Conservation (phyloP, 1,140 invertebrate species). For the Penaeus vannamei region DNA sequence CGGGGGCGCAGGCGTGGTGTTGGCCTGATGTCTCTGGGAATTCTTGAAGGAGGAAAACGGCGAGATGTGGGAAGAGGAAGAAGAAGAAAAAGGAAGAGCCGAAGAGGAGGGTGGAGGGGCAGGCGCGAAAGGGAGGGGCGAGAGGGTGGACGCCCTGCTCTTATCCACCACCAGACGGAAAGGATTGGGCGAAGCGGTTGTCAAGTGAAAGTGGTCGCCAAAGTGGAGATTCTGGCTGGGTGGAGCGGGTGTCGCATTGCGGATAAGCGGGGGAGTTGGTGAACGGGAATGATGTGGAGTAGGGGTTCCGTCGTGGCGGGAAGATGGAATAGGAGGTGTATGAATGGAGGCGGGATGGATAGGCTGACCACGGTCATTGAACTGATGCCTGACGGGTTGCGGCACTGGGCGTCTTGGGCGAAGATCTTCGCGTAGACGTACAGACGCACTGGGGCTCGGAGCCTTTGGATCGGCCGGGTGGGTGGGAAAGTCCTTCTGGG, state of each 20-base stretch:
- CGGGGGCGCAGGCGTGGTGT: no score
- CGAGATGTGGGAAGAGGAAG: no score
- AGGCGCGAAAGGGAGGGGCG: conserved; percentile 7
- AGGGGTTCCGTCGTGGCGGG: neutral
- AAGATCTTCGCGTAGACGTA: no score
- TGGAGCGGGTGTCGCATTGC: neutral
- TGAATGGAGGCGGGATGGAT: neutral
- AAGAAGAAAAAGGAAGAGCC: neutral
- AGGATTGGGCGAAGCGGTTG: conserved; percentile 48
- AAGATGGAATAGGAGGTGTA: no score
- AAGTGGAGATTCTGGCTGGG: conserved; percentile 41
- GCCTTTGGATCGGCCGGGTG: neutral
- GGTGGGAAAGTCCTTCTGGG: neutral
- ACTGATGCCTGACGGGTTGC: neutral
- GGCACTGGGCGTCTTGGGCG: neutral
- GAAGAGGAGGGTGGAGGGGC: neutral
- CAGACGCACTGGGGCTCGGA: no score
- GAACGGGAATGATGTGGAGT: neutral
- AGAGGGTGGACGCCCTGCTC: conserved; percentile 36
- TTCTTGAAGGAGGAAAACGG: no score
- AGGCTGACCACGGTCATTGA: neutral
- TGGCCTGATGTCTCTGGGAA: no score
- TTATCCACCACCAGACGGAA: conserved; percentile 52
- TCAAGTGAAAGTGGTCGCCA: conserved; percentile 24
- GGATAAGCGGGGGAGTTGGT: neutral